Conservation (phyloP, 2,797 vertebrate genomes). For the Enteromius fasciolatus region DNA sequence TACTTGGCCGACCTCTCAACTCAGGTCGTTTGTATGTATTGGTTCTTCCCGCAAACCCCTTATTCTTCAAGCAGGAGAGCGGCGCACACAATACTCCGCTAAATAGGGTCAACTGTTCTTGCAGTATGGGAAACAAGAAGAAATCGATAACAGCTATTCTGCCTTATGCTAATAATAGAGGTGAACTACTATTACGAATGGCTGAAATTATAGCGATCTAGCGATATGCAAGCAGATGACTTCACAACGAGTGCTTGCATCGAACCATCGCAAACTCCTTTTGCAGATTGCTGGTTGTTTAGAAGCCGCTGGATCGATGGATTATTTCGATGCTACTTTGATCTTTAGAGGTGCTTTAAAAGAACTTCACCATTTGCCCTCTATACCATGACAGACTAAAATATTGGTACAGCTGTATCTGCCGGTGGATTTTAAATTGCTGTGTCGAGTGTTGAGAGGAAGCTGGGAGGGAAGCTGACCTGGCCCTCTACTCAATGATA, state of each 20-base stretch:
- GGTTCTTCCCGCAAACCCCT: slow-evolving; percentile 9
- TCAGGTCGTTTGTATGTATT: slow-evolving; percentile 5
- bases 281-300: slow-evolving; percentile 17
- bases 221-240: neutral
- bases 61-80: neutral
- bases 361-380: slow-evolving; percentile 20
- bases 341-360: slow-evolving; percentile 24
- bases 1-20: neutral
- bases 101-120: slow-evolving; percentile 10
- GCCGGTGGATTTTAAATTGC: slow-evolving; percentile 39
- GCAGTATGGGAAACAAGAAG: neutral
- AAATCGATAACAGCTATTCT: slow-evolving; percentile 18
- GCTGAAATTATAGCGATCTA: neutral
- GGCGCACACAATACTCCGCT: neutral
- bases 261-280: neutral
- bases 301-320: neutral
- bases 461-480: slow-evolving; percentile 40
- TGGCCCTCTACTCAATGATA: slow-evolving; percentile 53
- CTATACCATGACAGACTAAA: slow-evolving; percentile 18
- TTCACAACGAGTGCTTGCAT: neutral
- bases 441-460: slow-evolving; percentile 37
- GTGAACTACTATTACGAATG: neutral
- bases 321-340: neutral
- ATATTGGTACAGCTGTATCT: slow-evolving; percentile 14
- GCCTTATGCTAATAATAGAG: neutral